Evolutionary conservation across 2,888 invertebrate genomes (phyloP).

Genomic region (Acleris literana): DNA sequence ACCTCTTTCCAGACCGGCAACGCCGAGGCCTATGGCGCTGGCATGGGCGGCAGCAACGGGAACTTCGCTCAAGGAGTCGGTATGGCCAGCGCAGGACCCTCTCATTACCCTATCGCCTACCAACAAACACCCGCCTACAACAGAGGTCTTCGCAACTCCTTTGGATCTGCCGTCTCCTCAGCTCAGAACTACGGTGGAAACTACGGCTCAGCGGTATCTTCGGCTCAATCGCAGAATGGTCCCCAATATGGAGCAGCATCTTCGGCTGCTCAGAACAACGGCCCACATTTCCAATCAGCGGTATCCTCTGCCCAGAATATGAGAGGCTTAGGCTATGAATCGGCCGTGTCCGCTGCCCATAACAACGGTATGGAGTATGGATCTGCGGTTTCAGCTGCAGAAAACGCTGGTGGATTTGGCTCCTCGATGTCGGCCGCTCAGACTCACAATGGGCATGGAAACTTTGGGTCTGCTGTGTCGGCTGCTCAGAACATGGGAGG

Average conservation of each 20-base stretch:
- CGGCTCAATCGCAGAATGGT: constrained; percentile 58
- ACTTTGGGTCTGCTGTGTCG: constrained; percentile 55
- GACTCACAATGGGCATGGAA: constrained; percentile 34
- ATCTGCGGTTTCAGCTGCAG: constrained; percentile 47
- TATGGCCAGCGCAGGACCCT: constrained; percentile 56
- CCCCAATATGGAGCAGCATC: constrained; percentile 49
- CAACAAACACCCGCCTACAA: constrained; percentile 45
- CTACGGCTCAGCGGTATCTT: constrained; percentile 55
- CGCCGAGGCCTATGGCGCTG: constrained; percentile 64
- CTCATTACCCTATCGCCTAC: constrained; percentile 38
- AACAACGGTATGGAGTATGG: constrained; percentile 48
- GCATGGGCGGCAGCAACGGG: constrained; percentile 52
- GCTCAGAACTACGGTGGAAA: constrained; percentile 60
- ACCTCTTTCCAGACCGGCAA: constrained; percentile 64
- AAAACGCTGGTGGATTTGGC: constrained; percentile 36
- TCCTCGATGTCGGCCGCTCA: constrained; percentile 39
- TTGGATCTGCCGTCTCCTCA: constrained; percentile 51
- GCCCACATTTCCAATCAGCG: constrained; percentile 50
- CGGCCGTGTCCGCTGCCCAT: constrained; percentile 57
- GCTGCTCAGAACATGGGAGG: constrained; percentile 57
- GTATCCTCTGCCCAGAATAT: constrained; percentile 51
- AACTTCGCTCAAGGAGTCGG: constrained; percentile 63
- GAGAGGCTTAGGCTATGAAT: constrained; percentile 51
- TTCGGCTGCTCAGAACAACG: constrained; percentile 47
- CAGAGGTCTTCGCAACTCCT: constrained; percentile 47